phyloP scores from a whole-genome alignment of 1,140 invertebrate species.

The Himalopsyche phryganea region DNA sequence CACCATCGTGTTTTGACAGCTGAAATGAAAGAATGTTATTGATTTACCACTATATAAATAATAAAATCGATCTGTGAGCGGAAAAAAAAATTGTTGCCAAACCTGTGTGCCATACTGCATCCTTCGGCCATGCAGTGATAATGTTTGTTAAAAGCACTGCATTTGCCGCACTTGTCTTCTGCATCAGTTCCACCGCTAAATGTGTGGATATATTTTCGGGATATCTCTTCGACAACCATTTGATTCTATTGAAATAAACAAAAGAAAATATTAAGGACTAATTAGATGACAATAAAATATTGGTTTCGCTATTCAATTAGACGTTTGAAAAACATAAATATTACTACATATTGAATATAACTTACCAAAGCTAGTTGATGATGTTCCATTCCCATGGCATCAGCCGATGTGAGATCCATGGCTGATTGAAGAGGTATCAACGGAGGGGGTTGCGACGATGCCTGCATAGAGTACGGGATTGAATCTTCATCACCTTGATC shows the following conservation, averaged over 20 bases:
- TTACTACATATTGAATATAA: too few relatives aligned
- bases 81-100: not conserved
- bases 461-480: slow-evolving; percentile 3
- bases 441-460: slow-evolving; percentile 11
- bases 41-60: too few relatives aligned
- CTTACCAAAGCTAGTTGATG: slow-evolving; percentile 24
- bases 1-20: slow-evolving; percentile 72
- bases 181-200: slow-evolving; percentile 49
- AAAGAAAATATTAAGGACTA: too few relatives aligned
- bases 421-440: slow-evolving; percentile 2
- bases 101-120: slow-evolving; percentile 67
- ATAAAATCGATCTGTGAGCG: too few relatives aligned
- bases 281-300: too few relatives aligned
- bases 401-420: slow-evolving; percentile 41
- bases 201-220: slow-evolving; percentile 53
- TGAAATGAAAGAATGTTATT: slow-evolving; percentile 46
- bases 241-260: slow-evolving; percentile 53
- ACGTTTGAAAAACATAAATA: too few relatives aligned
- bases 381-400: slow-evolving; percentile 27
- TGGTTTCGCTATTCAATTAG: too few relatives aligned
- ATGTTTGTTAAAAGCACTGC: slow-evolving; percentile 68
- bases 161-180: slow-evolving; percentile 63
- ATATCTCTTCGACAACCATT: slow-evolving; percentile 54
- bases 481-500: slow-evolving; percentile 1
- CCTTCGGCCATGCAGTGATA: slow-evolving; percentile 72